Evolutionary conservation across 1,140 invertebrate species (phyloP).

Genomic region (Brachionus rubens): DNA sequence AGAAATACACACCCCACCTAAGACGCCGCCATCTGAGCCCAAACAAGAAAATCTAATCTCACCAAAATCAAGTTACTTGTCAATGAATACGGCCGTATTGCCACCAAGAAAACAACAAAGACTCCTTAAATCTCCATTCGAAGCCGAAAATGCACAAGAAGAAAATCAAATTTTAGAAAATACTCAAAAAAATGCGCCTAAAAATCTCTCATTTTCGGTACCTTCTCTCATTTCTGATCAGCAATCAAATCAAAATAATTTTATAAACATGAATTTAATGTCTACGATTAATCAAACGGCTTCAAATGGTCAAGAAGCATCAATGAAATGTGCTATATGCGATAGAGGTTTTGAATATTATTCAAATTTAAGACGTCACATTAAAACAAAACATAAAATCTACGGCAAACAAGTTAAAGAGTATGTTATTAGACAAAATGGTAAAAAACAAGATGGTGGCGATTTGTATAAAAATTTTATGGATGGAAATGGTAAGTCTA

Average conservation of each 20-base stretch:
- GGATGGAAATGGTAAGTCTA: not conserved
- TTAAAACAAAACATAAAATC: constrained; percentile 45
- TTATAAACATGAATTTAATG: not conserved
- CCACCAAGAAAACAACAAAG: constrained; percentile 44
- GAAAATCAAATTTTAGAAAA: not conserved
- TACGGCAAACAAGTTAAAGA: constrained; percentile 46
- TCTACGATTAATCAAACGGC: not conserved
- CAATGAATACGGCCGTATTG: not conserved
- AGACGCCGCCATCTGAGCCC: constrained; percentile 3
- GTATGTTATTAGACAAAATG: constrained; percentile 43
- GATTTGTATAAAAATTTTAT: not conserved
- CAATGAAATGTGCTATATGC: constrained; percentile 45
- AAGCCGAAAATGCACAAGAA: not conserved
- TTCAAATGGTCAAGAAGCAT: constrained; percentile 10
- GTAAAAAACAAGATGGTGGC: not conserved
- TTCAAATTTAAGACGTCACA: constrained; percentile 38
- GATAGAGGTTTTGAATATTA: constrained; percentile 46
- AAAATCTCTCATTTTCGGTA: constrained; percentile 8
- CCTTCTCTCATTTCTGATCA: constrained; percentile 8
- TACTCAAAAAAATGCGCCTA: not conserved
- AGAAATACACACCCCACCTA: constrained; percentile 32
- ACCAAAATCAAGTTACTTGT: constrained; percentile 16
- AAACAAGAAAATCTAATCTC: not conserved
- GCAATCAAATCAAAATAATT: not conserved
- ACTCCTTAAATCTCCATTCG: constrained; percentile 21